These are phyloP conservation scores for Polietes domitor DNA, from an alignment of 2,888 invertebrate genomes.

Conservation along the genomic window DNA sequence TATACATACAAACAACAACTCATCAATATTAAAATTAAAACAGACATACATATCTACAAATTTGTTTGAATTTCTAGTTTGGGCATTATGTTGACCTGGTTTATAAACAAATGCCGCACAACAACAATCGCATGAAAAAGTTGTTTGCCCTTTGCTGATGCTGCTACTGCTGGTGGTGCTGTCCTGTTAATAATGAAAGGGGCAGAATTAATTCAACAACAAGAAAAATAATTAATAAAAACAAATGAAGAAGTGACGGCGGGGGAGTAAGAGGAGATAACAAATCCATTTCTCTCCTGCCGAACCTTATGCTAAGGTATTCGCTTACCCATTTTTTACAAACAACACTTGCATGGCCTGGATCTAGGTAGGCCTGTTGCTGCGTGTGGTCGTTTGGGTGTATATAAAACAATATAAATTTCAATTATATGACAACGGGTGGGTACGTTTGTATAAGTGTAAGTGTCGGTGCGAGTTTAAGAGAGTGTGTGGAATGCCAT, in stretches of 20 bases:
- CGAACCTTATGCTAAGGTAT: not conserved
- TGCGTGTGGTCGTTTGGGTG: not conserved
- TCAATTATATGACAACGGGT: not conserved
- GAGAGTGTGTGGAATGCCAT: not conserved
- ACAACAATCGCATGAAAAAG: not conserved
- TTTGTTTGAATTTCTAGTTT: too few relatives aligned
- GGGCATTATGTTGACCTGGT: too few relatives aligned
- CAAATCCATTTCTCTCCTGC: not conserved
- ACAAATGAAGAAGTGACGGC: not conserved
- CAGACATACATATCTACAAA: too few relatives aligned
- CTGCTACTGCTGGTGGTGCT: not conserved
- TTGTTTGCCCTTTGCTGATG: not conserved
- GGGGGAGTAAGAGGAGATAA: not conserved
- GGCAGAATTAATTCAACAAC: conserved; percentile 1
- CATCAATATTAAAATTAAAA: too few relatives aligned
- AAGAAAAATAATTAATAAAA: conserved; percentile 13
- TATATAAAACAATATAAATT: not conserved
- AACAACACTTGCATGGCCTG: not conserved
- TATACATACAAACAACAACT: too few relatives aligned
- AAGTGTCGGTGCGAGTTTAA: not conserved
- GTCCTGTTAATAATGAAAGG: not conserved
- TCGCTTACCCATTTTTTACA: not conserved
- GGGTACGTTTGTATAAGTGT: not conserved
- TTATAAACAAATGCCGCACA: too few relatives aligned
- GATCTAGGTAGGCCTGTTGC: not conserved